A percentile compares a stretch with the other conserved stretches of the same genome.
These are phyloP conservation scores for Macrobrachium nipponense DNA, from an alignment of 1,140 invertebrate genomes.

Conservation along the genomic window DNA sequence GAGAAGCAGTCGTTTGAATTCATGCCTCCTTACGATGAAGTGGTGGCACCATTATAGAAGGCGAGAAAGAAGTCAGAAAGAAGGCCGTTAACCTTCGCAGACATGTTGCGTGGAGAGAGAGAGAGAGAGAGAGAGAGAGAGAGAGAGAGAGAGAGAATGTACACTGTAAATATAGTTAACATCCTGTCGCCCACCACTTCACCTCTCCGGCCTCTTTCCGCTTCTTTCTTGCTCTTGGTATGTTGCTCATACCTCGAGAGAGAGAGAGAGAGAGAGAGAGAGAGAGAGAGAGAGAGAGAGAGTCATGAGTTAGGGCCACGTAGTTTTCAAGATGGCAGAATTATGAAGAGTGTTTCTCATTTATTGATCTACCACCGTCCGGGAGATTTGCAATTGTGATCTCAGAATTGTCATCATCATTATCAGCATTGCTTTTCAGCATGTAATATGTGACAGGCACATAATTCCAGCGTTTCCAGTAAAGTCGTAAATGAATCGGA, in stretches of 20 bases:
- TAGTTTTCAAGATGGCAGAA: background rate
- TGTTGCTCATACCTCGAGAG: background rate
- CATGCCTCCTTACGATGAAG: background rate
- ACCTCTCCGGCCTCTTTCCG: background rate
- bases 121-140: background rate
- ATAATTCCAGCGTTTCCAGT: too few relatives aligned
- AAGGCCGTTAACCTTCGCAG: too few relatives aligned
- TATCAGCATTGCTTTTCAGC: too few relatives aligned
- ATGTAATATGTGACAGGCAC: too few relatives aligned
- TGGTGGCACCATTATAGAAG: background rate
- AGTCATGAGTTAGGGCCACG: background rate
- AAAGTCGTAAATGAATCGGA: too few relatives aligned
- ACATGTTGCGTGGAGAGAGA: background rate
- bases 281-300: too few relatives aligned
- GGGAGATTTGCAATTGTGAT: too few relatives aligned
- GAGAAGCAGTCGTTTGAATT: background rate
- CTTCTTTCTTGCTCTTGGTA: constrained; percentile 1
- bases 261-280: constrained; percentile 11
- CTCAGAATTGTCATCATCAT: too few relatives aligned
- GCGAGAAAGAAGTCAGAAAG: background rate
- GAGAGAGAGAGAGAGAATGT: background rate
- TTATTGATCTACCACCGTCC: too few relatives aligned
- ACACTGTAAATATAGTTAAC: background rate
- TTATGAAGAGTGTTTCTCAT: too few relatives aligned
- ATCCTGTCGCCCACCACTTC: too few relatives aligned